Percentiles rank a stretch among this genome's conserved stretches.
Conservation (phyloP, 1,140 invertebrate genomes). For the Trissolcus basalis region DNA sequence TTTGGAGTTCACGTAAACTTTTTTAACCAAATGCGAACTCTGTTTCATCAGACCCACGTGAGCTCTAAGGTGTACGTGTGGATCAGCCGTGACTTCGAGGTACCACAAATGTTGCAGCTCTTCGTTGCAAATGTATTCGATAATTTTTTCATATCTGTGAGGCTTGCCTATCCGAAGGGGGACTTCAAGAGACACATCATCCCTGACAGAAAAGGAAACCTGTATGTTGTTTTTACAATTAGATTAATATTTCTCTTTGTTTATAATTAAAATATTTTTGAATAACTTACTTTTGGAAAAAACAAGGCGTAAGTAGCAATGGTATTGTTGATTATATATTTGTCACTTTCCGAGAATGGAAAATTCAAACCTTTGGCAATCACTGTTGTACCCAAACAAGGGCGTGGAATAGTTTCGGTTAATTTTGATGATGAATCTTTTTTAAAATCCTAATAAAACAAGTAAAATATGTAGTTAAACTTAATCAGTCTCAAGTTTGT, state of each 20-base stretch:
- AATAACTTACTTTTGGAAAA: slow-evolving; percentile 51
- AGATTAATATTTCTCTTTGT: too few relatives aligned
- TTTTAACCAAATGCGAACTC: slow-evolving; percentile 13
- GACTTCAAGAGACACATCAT: slow-evolving; percentile 57
- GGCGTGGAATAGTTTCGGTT: slow-evolving; percentile 52
- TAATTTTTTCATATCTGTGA: slow-evolving; percentile 52
- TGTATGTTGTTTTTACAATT: slow-evolving; percentile 20
- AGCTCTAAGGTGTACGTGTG: slow-evolving; percentile 30
- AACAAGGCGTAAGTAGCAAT: slow-evolving; percentile 58
- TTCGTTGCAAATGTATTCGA: slow-evolving; percentile 53
- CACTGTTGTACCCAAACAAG: slow-evolving; percentile 64
- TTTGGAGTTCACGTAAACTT: slow-evolving; percentile 60
- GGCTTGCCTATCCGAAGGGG: slow-evolving; percentile 59
- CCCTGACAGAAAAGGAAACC: slow-evolving; percentile 68
- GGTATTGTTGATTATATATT: slow-evolving; percentile 43
- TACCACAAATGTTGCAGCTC: slow-evolving; percentile 32
- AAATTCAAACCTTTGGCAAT: slow-evolving; percentile 56
- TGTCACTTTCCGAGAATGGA: slow-evolving; percentile 28
- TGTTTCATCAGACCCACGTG: slow-evolving; percentile 55
- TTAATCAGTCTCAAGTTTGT: background rate
- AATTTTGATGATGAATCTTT: slow-evolving; percentile 15
- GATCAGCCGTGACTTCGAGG: slow-evolving; percentile 16
- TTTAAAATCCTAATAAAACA: slow-evolving; percentile 40
- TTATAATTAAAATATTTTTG: too few relatives aligned
- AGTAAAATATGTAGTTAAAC: too few relatives aligned